phyloP scores from a whole-genome alignment of 2,797 vertebrate species.

The Aldrovandia affinis region DNA sequence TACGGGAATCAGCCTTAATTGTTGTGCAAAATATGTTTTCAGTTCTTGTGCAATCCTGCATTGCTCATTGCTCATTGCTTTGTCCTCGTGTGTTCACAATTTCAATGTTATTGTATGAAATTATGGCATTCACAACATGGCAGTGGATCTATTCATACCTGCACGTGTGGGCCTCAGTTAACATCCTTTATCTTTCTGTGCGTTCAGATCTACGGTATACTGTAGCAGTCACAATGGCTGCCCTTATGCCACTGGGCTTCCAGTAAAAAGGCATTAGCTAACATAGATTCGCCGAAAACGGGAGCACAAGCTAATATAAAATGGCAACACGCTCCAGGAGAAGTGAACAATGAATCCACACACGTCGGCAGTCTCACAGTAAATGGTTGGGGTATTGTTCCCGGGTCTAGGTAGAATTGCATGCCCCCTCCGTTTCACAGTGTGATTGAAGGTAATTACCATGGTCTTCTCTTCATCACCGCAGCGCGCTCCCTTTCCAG shows the following conservation, averaged over 20 bases:
- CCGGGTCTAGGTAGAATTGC: background rate
- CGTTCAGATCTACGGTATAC: background rate
- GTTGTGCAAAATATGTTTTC: background rate
- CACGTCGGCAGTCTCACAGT: background rate
- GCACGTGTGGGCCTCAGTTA: background rate
- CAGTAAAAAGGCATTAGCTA: background rate
- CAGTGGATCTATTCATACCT: background rate
- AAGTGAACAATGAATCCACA: background rate
- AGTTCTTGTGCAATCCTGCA: background rate
- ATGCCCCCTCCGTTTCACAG: background rate
- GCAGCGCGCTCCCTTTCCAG: slow-evolving; percentile 42
- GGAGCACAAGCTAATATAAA: background rate
- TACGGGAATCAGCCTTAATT: background rate
- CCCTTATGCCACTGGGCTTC: background rate
- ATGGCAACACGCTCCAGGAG: background rate
- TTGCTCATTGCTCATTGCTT: background rate
- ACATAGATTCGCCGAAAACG: background rate
- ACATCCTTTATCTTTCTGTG: background rate
- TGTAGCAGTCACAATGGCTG: background rate
- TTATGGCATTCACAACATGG: background rate
- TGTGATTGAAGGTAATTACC: slow-evolving; percentile 23
- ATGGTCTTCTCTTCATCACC: background rate
- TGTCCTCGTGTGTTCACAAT: background rate
- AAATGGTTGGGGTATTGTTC: background rate
- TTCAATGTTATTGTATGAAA: background rate